Evolutionary conservation across 2,888 invertebrate species (phyloP), one percentile per base, ranked within the genome.

Genomic region (Glyphotaelius pellucidus): DNA sequence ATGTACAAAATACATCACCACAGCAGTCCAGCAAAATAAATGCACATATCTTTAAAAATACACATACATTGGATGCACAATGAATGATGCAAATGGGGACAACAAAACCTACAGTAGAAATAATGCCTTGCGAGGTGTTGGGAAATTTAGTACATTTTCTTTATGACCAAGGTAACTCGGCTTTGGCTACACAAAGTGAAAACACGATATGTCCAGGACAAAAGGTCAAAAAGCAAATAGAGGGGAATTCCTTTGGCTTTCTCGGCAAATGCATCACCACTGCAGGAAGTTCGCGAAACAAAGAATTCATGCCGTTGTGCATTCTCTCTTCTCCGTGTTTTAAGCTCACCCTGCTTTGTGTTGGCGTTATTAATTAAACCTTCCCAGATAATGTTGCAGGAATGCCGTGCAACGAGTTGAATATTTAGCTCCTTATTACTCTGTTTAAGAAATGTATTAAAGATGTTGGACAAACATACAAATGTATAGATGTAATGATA

Each of bases 151-250:
- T 67, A 25, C 67, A 67, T 67, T 67, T 67, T 67, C 67, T 67
- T 67, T 67, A 67, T 67, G 67, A 67, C 67, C 67, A 67, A 67
- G 67, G 67, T 67, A 67, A 67, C n/a, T 67, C 25, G 67, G 15
- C 32, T 83, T 83, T 32, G 19, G 35, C 83, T 83, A 86, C 86
- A 86, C 86, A 86, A 86, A 38, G 86, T 86, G 42, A 86, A 86
- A 86, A 86, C 42, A 42, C 42, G 86, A 86, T 42, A 38, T 86
- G 42, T 86, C 35, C 42, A 35, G 42, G 25, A 86, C 42, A 86
- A 86, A 67, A 86, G 38, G 86, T 86, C 42, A 42, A 30, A 86
- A 47, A 86, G n/a, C 30, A 38, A 86, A 86, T 42, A n/a, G 35
- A 38, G 38, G n/a, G 86, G n/a, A 42, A 86, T 86, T 38, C 86